Conservation (phyloP, 2,797 vertebrate genomes). For the Danio jaintianensis region DNA sequence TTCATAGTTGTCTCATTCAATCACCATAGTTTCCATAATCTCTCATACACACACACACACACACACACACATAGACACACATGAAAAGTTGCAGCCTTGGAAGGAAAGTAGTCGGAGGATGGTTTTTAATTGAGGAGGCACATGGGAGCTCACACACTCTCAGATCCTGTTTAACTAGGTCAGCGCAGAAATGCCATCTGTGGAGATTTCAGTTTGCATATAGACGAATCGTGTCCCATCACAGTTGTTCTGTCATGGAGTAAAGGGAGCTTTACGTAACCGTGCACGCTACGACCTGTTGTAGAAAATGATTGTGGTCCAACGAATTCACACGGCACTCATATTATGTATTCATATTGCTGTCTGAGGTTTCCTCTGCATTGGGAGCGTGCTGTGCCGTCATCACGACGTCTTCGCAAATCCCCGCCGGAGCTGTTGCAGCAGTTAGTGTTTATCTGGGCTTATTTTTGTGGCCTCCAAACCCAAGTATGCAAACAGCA, state of each 20-base stretch:
- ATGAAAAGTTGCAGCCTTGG: conserved; percentile 38
- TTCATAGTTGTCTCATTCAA: background rate
- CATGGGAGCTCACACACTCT: conserved; percentile 55
- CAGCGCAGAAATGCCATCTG: conserved; percentile 59
- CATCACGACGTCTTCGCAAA: conserved; percentile 12
- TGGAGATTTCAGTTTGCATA: conserved; percentile 52
- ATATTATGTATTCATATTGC: conserved; percentile 5
- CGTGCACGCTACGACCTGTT: conserved; percentile 25
- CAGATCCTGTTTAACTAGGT: conserved; percentile 62
- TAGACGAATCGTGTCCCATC: conserved; percentile 42
- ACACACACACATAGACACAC: background rate
- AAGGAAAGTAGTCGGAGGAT: conserved; percentile 48
- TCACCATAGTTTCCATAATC: conserved; percentile 1
- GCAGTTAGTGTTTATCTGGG: conserved; percentile 36
- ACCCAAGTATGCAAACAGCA: conserved; percentile 58
- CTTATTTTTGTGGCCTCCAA: conserved; percentile 51
- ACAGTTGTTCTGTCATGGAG: conserved; percentile 46
- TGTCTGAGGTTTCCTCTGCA: conserved; percentile 30
- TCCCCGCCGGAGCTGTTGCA: conserved; percentile 17
- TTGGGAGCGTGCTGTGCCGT: background rate
- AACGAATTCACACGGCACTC: conserved; percentile 17
- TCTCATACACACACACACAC: background rate
- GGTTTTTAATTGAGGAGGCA: conserved; percentile 46
- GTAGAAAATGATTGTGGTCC: conserved; percentile 17
- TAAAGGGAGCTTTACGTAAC: conserved; percentile 24